Evolutionary conservation across 2,888 invertebrate species (phyloP), one percentile per base, ranked within the genome.

Genomic region (Dicyrtoma fusca): DNA sequence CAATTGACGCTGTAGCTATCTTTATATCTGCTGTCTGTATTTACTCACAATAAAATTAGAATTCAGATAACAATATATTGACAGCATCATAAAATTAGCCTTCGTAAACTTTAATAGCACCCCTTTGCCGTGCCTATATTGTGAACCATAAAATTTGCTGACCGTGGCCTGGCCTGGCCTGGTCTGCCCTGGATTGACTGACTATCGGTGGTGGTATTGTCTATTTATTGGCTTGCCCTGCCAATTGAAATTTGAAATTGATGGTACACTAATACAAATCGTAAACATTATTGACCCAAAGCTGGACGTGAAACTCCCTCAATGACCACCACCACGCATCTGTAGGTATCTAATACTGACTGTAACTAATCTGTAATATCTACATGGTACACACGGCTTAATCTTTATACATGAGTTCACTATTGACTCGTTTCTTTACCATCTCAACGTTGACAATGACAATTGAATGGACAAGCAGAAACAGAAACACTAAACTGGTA

Each of bases 281-380:
- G 62, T 44, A 62, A 62, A 62, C 62, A 62, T 44, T 19, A 44
- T 19, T 62, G 42, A 62, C 62, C 42, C 44, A 62, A 62, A 62
- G 44, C 62, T 44, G 62, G 62, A 44, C 62, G 21, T 62, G 5
- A 13, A 42, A 42, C n/a, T 44, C 44, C 14, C 19, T 19, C 42
- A 62, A 44, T 44, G 45, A 62, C 62, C 62, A 62, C 21, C 19
- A 21, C 6, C 5, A 45, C 44, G 11, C 42, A 62, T 61, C 23
- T 42, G 42, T 61, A 61, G 11, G 34, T 17, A 26, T 61, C 13
- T 3, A 23, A 4, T 61, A 14, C 11, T 10, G 8, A 42, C 42
- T 42, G 1, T 61, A 45, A 45, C 45, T 17, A 51, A 21, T 10
- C 10, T 10, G 51, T n/a, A n/a, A 61, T 14, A 61, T 61, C 42